A percentile compares a stretch with the other conserved stretches of the same genome.
These are phyloP conservation scores for Melospiza georgiana DNA, from an alignment of 2,113 vertebrate species.

Conservation along the genomic window DNA sequence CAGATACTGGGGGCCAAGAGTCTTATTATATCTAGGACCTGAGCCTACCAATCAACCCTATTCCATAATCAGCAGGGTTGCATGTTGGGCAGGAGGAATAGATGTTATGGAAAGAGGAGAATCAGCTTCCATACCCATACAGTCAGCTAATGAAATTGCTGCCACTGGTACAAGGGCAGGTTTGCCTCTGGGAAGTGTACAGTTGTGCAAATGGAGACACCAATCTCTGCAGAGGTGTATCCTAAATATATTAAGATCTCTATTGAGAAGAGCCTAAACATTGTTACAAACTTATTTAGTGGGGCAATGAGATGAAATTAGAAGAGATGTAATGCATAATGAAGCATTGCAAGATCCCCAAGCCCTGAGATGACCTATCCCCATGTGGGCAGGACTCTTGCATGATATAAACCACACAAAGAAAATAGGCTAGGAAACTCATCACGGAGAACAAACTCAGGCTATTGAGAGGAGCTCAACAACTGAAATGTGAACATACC, in stretches of 20 bases:
- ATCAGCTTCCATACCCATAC: not conserved
- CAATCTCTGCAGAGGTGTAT: not conserved
- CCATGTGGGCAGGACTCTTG: not conserved
- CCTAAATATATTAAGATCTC: not conserved
- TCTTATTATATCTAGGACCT: not conserved
- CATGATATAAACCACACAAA: not conserved
- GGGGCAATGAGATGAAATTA: not conserved
- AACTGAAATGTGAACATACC: not conserved
- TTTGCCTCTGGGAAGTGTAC: not conserved
- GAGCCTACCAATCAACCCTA: not conserved
- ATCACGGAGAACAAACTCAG: not conserved
- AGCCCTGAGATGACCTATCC: not conserved
- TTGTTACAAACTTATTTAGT: not conserved
- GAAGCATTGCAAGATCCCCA: not conserved
- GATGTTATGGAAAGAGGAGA: not conserved
- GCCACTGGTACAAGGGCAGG: not conserved
- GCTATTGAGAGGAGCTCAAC: not conserved
- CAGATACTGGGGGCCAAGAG: not conserved
- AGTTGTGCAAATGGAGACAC: not conserved
- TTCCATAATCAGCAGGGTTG: not conserved
- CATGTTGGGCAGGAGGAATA: not conserved
- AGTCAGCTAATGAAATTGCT: not conserved
- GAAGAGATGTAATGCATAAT: not conserved
- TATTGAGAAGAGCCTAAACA: not conserved
- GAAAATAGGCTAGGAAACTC: not conserved